phyloP scores from a whole-genome alignment of 2,797 vertebrate genomes.

The Acrossocheilus fasciatus region DNA sequence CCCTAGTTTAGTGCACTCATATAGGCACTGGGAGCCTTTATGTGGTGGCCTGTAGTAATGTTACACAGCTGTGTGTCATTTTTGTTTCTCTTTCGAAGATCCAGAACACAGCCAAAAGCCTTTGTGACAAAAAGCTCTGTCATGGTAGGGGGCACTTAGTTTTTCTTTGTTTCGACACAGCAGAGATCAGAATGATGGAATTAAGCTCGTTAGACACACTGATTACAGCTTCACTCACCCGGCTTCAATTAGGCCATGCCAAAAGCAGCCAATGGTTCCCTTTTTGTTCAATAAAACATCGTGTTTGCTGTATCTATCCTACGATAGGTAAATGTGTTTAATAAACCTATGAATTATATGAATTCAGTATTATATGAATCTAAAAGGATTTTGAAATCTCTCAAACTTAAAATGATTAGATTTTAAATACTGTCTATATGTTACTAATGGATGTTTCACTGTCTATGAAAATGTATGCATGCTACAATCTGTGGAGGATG shows the following conservation, averaged over 20 bases:
- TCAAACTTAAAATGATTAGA: background rate
- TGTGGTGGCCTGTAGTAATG: constrained; percentile 54
- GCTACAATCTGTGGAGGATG: background rate
- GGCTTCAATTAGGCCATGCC: constrained; percentile 59
- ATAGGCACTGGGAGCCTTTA: constrained; percentile 40
- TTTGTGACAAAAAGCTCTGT: constrained; percentile 50
- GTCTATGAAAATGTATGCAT: background rate
- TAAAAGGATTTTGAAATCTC: background rate
- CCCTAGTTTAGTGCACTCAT: constrained; percentile 50
- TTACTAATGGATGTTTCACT: background rate
- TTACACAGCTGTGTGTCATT: constrained; percentile 56
- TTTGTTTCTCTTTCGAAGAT: constrained; percentile 31
- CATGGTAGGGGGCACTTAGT: constrained; percentile 5
- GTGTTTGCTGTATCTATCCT: background rate
- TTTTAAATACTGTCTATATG: background rate
- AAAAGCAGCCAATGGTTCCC: constrained; percentile 57
- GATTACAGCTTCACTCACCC: constrained; percentile 58
- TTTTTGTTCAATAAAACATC: background rate
- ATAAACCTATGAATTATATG: background rate
- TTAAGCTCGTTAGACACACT: constrained; percentile 60
- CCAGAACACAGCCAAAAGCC: constrained; percentile 37
- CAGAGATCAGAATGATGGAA: constrained; percentile 55
- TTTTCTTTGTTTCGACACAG: constrained; percentile 44
- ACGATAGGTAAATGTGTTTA: background rate
- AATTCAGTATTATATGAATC: background rate